Conservation (phyloP, 2,797 vertebrate genomes). For the Cyprinella venusta region DNA sequence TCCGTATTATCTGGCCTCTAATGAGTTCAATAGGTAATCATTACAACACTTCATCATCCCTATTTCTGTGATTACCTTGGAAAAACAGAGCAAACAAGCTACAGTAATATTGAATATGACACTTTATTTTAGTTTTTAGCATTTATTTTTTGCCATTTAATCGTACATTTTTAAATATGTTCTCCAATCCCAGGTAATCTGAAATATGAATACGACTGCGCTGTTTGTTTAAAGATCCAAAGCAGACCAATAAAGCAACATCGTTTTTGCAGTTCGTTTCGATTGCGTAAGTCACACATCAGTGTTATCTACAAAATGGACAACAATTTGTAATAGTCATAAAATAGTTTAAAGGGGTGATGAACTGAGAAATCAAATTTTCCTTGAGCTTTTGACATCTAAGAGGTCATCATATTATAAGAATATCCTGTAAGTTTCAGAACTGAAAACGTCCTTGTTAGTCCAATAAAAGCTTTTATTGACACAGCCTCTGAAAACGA, state of each 20-base stretch:
- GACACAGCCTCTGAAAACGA: no score
- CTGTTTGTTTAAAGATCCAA: not conserved
- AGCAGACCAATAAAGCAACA: not conserved
- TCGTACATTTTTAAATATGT: not conserved
- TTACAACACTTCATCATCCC: not conserved
- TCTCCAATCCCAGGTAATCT: not conserved
- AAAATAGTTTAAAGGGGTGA: not conserved
- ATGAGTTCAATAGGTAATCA: conserved; percentile 6
- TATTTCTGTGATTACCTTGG: not conserved
- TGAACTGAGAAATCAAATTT: no score
- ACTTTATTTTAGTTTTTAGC: not conserved
- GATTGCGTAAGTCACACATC: not conserved
- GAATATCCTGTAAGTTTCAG: no score
- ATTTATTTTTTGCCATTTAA: not conserved
- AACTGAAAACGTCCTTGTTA: no score
- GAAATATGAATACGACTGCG: not conserved
- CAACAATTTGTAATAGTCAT: not conserved
- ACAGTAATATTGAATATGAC: not conserved
- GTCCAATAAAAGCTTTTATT: no score
- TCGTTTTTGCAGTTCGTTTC: not conserved
- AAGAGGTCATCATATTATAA: no score
- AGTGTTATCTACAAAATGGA: not conserved
- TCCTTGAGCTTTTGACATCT: no score
- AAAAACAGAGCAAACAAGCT: not conserved
- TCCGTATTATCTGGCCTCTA: conserved; percentile 2